Conservation (phyloP, 2,888 invertebrate species). For the Eupithecia subfuscata region DNA sequence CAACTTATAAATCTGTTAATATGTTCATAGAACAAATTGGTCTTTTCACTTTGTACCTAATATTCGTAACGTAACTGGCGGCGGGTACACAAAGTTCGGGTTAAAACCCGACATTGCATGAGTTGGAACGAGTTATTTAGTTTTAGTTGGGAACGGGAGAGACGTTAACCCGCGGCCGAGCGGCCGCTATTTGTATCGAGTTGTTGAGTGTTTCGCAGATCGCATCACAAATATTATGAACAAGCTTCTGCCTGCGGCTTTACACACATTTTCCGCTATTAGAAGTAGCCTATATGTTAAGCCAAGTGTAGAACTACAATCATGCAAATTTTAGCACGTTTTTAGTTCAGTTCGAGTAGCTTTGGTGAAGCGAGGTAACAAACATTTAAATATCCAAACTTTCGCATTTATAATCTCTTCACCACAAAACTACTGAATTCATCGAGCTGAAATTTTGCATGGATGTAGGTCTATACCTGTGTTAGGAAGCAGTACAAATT, state of each 20-base stretch:
- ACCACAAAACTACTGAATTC: too few relatives aligned
- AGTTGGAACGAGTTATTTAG: constrained; percentile 7
- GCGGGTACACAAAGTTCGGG: background rate
- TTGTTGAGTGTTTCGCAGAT: background rate
- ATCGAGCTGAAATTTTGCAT: too few relatives aligned
- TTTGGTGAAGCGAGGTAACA: too few relatives aligned
- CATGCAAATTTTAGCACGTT: too few relatives aligned
- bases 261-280: background rate
- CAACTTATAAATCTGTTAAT: background rate
- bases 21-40: background rate
- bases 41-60: background rate
- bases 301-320: too few relatives aligned
- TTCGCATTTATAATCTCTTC: too few relatives aligned
- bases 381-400: too few relatives aligned
- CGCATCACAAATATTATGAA: background rate
- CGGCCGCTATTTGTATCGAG: background rate
- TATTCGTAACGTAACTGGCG: background rate
- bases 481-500: background rate
- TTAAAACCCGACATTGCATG: constrained; percentile 7
- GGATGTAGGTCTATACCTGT: too few relatives aligned
- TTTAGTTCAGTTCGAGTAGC: too few relatives aligned
- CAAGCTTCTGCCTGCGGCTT: background rate
- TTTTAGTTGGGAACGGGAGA: background rate
- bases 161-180: background rate
- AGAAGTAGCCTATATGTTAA: too few relatives aligned